Percentiles rank a stretch among this genome's conserved stretches.
phyloP scores from a whole-genome alignment of 1,140 invertebrate genomes.

The Drosophila setifemur region DNA sequence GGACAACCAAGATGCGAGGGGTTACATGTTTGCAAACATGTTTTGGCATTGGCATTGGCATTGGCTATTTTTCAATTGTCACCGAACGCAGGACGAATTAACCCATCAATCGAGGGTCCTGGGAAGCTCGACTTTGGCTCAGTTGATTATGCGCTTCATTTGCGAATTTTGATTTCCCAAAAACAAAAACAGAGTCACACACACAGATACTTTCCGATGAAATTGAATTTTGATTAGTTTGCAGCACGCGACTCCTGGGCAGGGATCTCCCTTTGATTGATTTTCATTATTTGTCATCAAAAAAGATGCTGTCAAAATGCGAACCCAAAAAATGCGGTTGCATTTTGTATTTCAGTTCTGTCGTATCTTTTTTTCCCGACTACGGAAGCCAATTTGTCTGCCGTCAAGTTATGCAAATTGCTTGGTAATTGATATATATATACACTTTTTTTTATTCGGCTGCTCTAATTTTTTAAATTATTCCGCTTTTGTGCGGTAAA shows the following conservation, averaged over 20 bases:
- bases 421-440: conserved; percentile 46
- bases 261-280: conserved; percentile 57
- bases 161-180: conserved; percentile 81
- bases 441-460: conserved; percentile 2
- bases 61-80: conserved; percentile 81
- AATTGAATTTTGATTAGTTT: conserved; percentile 79
- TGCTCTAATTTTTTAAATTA: conserved; percentile 30
- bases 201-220: conserved; percentile 2
- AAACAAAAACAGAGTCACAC: conserved; percentile 30
- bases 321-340: conserved; percentile 23
- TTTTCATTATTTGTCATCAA: conserved; percentile 76
- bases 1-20: conserved; percentile 7
- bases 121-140: conserved; percentile 47
- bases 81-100: conserved; percentile 46
- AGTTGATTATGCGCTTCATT: conserved; percentile 80
- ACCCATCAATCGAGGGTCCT: conserved; percentile 49
- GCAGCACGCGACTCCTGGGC: conserved; percentile 24
- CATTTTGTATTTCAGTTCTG: conserved; percentile 4
- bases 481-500: conserved; percentile 29
- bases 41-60: conserved; percentile 60
- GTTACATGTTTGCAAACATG: conserved; percentile 76
- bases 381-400: conserved; percentile 25
- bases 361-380: neutral
- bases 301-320: conserved; percentile 10
- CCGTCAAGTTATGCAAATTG: conserved; percentile 47